A percentile compares a stretch with the other conserved stretches of the same genome.
These are phyloP conservation scores for Lamprologus callipterus DNA, from an alignment of 2,113 vertebrate species.

Conservation along the genomic window DNA sequence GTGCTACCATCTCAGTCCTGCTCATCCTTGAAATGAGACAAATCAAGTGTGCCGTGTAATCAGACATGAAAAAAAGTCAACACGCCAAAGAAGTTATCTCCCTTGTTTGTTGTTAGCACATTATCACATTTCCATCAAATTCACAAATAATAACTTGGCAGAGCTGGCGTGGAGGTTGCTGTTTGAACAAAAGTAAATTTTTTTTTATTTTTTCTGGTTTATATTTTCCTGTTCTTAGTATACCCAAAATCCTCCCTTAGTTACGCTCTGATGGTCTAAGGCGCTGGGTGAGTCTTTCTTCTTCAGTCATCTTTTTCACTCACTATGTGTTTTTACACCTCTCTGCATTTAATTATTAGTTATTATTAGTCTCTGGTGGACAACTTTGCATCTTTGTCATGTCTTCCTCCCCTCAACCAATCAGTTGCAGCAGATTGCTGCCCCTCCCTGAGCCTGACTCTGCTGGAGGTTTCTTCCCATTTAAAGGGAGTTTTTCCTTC, in stretches of 20 bases:
- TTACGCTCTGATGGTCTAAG: background rate
- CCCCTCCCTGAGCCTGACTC: background rate
- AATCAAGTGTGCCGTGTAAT: conserved; percentile 63
- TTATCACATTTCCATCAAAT: conserved; percentile 25
- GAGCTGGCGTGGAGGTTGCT: background rate
- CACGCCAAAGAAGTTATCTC: conserved; percentile 18
- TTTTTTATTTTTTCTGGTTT: background rate
- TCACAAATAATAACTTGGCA: conserved; percentile 11
- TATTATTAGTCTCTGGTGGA: background rate
- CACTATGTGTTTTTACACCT: background rate
- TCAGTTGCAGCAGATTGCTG: background rate
- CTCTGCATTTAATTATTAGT: background rate
- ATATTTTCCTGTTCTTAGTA: background rate
- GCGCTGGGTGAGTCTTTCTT: background rate
- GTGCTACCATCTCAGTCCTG: conserved; percentile 34
- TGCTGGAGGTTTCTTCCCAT: background rate
- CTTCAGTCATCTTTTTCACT: background rate
- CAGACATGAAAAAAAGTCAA: conserved; percentile 38
- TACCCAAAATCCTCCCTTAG: background rate
- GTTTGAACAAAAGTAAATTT: background rate
- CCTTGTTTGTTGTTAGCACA: conserved; percentile 36
- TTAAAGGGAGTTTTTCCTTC: background rate
- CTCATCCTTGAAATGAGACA: conserved; percentile 67
- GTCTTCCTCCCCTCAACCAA: background rate
- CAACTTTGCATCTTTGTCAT: background rate